phyloP scores from a whole-genome alignment of 1,140 invertebrate genomes.

The Lepidotrigona ventralis region DNA sequence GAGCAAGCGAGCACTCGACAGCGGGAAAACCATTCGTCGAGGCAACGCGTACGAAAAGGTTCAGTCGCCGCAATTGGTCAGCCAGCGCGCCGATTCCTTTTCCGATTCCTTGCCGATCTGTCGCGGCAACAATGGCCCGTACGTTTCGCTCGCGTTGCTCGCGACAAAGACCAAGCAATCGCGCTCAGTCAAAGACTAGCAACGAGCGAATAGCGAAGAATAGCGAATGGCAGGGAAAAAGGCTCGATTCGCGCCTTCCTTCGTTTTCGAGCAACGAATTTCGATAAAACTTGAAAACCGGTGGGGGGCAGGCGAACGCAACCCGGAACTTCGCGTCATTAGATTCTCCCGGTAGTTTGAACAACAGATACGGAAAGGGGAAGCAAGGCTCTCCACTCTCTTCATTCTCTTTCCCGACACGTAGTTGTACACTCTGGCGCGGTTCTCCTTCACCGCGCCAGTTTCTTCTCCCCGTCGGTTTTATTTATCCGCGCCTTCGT shows the following conservation, averaged over 20 bases:
- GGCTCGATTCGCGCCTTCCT: neutral
- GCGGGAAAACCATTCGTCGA: neutral
- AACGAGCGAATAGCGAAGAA: neutral
- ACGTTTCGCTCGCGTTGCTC: neutral
- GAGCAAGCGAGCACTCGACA: neutral
- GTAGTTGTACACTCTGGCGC: neutral
- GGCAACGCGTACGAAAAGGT: neutral
- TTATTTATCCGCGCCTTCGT: constrained; percentile 55
- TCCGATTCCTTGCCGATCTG: neutral
- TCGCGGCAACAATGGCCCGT: neutral
- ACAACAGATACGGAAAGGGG: constrained; percentile 54
- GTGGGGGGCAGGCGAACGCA: constrained; percentile 42
- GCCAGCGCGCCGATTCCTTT: neutral
- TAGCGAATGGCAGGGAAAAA: neutral
- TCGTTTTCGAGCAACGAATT: too few species aligned
- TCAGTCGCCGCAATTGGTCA: neutral
- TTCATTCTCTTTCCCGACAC: constrained; percentile 49
- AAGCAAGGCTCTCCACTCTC: neutral
- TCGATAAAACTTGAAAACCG: constrained; percentile 69
- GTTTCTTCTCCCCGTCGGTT: constrained; percentile 12
- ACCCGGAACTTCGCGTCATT: constrained; percentile 73
- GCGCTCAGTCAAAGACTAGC: neutral
- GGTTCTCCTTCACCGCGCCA: neutral
- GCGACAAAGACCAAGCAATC: constrained; percentile 3
- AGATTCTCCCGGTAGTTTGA: constrained; percentile 68